These are phyloP conservation scores for Pipa parva DNA, from an alignment of 2,113 vertebrate genomes.

Conservation along the genomic window DNA sequence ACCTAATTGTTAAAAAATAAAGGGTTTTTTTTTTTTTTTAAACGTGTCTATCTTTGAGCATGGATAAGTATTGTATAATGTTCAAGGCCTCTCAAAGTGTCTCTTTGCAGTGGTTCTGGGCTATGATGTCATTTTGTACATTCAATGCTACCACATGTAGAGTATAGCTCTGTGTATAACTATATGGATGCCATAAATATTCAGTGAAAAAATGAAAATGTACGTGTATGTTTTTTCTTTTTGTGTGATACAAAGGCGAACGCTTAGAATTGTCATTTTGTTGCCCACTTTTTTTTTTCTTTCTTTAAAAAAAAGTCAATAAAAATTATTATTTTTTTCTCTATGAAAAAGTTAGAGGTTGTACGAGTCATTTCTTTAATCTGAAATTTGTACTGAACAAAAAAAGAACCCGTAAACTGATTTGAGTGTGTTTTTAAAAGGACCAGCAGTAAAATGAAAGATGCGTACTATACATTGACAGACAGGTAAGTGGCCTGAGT, in stretches of 20 bases:
- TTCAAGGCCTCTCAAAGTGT: conserved; percentile 46
- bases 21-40: conserved; percentile 44
- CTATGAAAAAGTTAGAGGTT: not conserved
- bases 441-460: too few species aligned
- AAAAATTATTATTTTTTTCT: conserved; percentile 45
- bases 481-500: too few species aligned
- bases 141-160: conserved; percentile 65
- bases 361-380: too few species aligned
- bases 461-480: too few species aligned
- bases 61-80: conserved; percentile 71
- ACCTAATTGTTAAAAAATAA: conserved; percentile 10
- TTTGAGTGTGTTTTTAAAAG: too few species aligned
- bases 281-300: conserved; percentile 49
- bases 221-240: conserved; percentile 27
- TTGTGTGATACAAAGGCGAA: conserved; percentile 62
- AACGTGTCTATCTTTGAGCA: conserved; percentile 69
- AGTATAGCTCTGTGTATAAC: conserved; percentile 70
- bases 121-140: conserved; percentile 52
- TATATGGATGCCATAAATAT: conserved; percentile 79
- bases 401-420: too few species aligned
- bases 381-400: too few species aligned
- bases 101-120: conserved; percentile 46
- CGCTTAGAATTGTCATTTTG: conserved; percentile 48
- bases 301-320: conserved; percentile 54
- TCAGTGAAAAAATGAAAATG: conserved; percentile 71